Evolutionary conservation across 2,888 invertebrate species (phyloP).

Genomic region (Bursaphelenchus okinawaensis): DNA sequence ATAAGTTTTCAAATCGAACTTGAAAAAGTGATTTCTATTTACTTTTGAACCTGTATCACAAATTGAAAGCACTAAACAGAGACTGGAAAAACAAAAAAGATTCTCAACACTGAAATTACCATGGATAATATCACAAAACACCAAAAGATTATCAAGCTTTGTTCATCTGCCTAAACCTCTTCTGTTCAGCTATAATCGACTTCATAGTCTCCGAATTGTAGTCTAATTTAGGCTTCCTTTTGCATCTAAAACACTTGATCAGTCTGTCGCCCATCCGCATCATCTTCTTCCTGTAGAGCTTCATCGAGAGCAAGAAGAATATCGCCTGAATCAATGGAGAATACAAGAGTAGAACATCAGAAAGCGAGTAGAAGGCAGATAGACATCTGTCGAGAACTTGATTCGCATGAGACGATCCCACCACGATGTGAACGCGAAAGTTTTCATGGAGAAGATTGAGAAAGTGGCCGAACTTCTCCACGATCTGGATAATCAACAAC

Average conservation of each 20-base stretch:
- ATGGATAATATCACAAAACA: no score
- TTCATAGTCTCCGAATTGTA: slow-evolving; percentile 34
- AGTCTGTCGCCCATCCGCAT: slow-evolving; percentile 2
- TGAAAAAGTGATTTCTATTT: no score
- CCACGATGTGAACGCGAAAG: slow-evolving; percentile 26
- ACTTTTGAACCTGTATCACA: no score
- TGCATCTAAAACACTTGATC: slow-evolving; percentile 4
- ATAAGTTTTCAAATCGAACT: no score
- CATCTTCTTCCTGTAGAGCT: slow-evolving; percentile 28
- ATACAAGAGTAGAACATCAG: slow-evolving; percentile 24
- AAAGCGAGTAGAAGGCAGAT: slow-evolving; percentile 20
- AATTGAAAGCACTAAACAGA: no score
- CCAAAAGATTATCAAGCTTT: no score
- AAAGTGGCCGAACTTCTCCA: slow-evolving; percentile 34
- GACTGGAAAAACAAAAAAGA: no score
- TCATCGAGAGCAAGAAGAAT: slow-evolving; percentile 17
- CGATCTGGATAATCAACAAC: slow-evolving; percentile 24
- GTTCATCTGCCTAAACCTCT: slow-evolving; percentile 27
- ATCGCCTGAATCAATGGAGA: slow-evolving; percentile 29
- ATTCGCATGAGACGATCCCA: slow-evolving; percentile 18
- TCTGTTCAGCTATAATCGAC: slow-evolving; percentile 37
- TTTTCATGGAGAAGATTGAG: slow-evolving; percentile 29
- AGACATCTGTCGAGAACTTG: slow-evolving; percentile 8
- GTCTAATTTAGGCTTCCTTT: slow-evolving; percentile 20
- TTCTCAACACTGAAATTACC: no score